Evolutionary conservation across 2,113 vertebrate genomes (phyloP).

Genomic region (Syngnathus scovelli): DNA sequence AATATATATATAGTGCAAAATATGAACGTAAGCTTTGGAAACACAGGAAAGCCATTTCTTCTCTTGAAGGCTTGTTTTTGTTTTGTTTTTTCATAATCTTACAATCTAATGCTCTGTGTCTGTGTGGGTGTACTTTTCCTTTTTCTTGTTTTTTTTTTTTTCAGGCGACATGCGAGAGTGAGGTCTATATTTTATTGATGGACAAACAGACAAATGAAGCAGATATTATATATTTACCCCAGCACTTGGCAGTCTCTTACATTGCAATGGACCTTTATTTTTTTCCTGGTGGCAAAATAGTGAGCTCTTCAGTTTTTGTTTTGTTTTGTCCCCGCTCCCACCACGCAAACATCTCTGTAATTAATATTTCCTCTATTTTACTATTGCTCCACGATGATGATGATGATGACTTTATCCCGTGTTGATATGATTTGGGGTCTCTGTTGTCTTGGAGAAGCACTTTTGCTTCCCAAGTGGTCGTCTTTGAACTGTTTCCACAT

Average conservation of each 20-base stretch:
- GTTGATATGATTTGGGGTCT: constrained; percentile 66
- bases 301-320: constrained; percentile 75
- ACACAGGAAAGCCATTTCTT: constrained; percentile 74
- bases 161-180: constrained; percentile 71
- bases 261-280: constrained; percentile 73
- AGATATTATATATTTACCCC: constrained; percentile 80
- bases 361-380: constrained; percentile 74
- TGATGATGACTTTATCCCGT: constrained; percentile 58
- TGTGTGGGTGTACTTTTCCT: constrained; percentile 70
- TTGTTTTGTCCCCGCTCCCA: constrained; percentile 44
- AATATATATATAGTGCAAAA: constrained; percentile 61
- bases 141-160: constrained; percentile 75
- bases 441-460: constrained; percentile 73
- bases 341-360: constrained; percentile 76
- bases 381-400: constrained; percentile 57
- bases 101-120: constrained; percentile 72
- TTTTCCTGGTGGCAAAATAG: constrained; percentile 76
- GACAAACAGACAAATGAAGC: constrained; percentile 76
- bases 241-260: constrained; percentile 79
- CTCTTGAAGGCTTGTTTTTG: constrained; percentile 64
- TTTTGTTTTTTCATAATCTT: constrained; percentile 83
- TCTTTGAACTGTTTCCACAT: constrained; percentile 73
- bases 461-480: constrained; percentile 74
- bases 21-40: constrained; percentile 82
- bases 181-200: constrained; percentile 80